phyloP scores from a whole-genome alignment of 2,113 vertebrate species.

The Syrrhaptes paradoxus region DNA sequence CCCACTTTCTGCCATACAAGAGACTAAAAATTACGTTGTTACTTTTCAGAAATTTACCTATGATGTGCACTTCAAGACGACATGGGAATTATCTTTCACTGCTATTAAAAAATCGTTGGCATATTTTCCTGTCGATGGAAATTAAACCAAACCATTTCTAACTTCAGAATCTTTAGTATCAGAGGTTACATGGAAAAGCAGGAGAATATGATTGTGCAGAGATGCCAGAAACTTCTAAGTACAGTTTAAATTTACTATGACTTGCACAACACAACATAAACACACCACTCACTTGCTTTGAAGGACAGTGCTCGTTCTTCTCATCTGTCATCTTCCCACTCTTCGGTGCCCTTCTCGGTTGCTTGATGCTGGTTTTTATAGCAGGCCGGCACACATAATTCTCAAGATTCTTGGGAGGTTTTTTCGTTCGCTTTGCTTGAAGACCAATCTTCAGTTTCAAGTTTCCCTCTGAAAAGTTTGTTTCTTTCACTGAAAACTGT shows the following conservation, averaged over 20 bases:
- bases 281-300: conserved; percentile 74
- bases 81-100: background rate
- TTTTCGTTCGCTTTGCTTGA: conserved; percentile 94
- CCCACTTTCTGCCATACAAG: background rate
- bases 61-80: background rate
- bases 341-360: conserved; percentile 77
- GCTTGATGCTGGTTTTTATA: conserved; percentile 89
- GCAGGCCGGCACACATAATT: conserved; percentile 97
- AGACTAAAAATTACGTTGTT: background rate
- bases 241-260: background rate
- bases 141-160: background rate
- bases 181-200: background rate
- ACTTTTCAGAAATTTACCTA: background rate
- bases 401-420: conserved; percentile 96
- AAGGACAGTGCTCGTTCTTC: conserved; percentile 72
- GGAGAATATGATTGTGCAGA: fast-evolving
- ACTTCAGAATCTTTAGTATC: background rate
- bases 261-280: background rate
- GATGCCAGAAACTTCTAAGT: background rate
- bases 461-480: conserved; percentile 89
- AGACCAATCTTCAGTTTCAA: conserved; percentile 91
- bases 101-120: fast-evolving
- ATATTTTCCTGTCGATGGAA: background rate
- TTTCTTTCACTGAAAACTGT: conserved; percentile 88
- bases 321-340: conserved; percentile 79